Conservation (phyloP, 2,113 vertebrate genomes). For the Tragelaphus strepsiceros region DNA sequence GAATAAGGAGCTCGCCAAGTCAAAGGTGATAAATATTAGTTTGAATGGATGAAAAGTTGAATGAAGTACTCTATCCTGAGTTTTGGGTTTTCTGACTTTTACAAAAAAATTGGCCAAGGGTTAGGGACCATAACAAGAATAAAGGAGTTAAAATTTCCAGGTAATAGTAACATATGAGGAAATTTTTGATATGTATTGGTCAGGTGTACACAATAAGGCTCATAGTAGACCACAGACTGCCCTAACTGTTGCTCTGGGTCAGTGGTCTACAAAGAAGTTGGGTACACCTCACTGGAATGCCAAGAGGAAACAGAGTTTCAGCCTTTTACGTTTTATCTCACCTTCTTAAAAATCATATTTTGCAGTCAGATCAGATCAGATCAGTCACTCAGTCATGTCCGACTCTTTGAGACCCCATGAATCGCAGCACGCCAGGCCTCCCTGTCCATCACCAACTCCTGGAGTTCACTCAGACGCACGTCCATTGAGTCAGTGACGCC, state of each 20-base stretch:
- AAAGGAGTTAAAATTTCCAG: background rate
- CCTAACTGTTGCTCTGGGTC: background rate
- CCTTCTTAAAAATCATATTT: background rate
- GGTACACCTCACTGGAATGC: accelerated
- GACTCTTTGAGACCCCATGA: accelerated
- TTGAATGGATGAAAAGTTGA: background rate
- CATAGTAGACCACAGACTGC: background rate
- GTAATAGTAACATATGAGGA: background rate
- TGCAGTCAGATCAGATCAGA: background rate
- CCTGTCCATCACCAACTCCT: background rate
- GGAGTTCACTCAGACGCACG: background rate
- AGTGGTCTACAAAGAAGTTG: accelerated
- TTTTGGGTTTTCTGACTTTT: background rate
- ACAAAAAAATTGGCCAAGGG: background rate
- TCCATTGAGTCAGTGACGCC: background rate
- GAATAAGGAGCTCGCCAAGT: background rate
- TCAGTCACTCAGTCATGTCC: background rate
- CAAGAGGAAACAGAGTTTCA: background rate
- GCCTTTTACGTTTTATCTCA: background rate
- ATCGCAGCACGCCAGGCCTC: accelerated
- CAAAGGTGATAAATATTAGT: background rate
- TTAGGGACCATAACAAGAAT: background rate
- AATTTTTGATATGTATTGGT: background rate
- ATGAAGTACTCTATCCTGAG: background rate
- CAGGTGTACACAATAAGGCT: background rate